phyloP scores from a whole-genome alignment of 2,888 invertebrate species.

The Embidobia sp. region DNA sequence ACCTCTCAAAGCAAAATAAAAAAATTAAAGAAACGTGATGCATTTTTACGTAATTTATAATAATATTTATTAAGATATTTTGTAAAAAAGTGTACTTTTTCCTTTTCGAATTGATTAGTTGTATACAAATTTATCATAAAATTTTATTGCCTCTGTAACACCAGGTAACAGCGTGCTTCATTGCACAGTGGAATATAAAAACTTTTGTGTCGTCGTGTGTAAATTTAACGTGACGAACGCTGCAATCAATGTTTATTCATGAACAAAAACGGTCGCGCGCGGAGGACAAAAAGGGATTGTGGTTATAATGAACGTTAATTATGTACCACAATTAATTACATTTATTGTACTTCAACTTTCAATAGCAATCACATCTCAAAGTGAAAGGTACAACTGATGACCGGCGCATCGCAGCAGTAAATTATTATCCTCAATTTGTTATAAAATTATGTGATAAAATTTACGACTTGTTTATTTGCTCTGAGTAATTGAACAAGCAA shows the following conservation, averaged over 20 bases:
- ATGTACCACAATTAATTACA: slow-evolving; percentile 40
- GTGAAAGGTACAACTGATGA: slow-evolving; percentile 46
- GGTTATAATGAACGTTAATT: slow-evolving; percentile 25
- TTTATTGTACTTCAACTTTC: slow-evolving; percentile 29
- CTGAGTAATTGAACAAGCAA: background rate
- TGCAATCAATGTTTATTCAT: slow-evolving; percentile 38
- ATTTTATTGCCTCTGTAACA: too few species aligned
- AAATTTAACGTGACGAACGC: slow-evolving; percentile 5
- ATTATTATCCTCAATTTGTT: slow-evolving; percentile 31
- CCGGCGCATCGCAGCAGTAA: slow-evolving; percentile 4
- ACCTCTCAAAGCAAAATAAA: too few species aligned
- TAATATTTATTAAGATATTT: too few species aligned
- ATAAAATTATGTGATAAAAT: slow-evolving; percentile 22
- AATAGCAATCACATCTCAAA: slow-evolving; percentile 37
- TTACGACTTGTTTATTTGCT: slow-evolving; percentile 11
- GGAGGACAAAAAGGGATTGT: slow-evolving; percentile 7
- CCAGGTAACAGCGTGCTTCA: slow-evolving; percentile 16
- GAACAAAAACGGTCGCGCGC: slow-evolving; percentile 26
- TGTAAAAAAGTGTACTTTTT: too few species aligned
- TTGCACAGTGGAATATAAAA: slow-evolving; percentile 15
- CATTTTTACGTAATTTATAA: too few species aligned
- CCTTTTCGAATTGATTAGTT: too few species aligned
- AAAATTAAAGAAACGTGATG: too few species aligned
- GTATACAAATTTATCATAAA: too few species aligned
- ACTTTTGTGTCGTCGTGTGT: background rate